Percentiles rank a stretch among this genome's conserved stretches.
These are phyloP conservation scores for Campaea margaritaria DNA, from an alignment of 2,888 invertebrate genomes.

Conservation along the genomic window DNA sequence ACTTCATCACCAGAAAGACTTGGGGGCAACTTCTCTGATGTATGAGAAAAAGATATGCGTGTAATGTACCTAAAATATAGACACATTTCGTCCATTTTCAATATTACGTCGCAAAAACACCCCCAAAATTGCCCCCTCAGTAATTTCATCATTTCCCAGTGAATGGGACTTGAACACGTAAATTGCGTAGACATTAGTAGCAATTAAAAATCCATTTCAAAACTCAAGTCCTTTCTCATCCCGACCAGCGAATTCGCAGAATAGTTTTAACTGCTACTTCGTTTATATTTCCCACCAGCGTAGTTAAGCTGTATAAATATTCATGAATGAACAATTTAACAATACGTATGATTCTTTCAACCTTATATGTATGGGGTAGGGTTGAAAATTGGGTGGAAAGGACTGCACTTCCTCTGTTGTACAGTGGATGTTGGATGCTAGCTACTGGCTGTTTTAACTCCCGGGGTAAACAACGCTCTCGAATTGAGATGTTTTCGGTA, in stretches of 20 bases:
- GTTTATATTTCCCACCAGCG: slow-evolving; percentile 22
- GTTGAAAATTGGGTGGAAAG: slow-evolving; percentile 5
- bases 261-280: slow-evolving; percentile 18
- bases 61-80: no score
- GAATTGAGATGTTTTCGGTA: background rate
- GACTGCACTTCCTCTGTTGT: slow-evolving; percentile 6
- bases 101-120: no score
- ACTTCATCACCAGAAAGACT: no score
- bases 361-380: background rate
- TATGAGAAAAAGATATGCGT: no score
- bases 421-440: slow-evolving; percentile 1
- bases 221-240: background rate
- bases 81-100: no score
- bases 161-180: no score
- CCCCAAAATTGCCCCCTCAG: no score
- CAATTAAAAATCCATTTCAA: background rate
- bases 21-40: no score
- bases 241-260: background rate
- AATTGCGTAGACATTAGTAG: no score
- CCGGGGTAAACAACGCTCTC: background rate
- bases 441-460: background rate
- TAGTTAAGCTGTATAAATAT: slow-evolving; percentile 23
- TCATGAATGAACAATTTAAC: slow-evolving; percentile 8
- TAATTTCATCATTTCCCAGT: no score
- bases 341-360: background rate